These are phyloP conservation scores for Apis laboriosa DNA, from an alignment of 1,140 invertebrate genomes.

Conservation along the genomic window DNA sequence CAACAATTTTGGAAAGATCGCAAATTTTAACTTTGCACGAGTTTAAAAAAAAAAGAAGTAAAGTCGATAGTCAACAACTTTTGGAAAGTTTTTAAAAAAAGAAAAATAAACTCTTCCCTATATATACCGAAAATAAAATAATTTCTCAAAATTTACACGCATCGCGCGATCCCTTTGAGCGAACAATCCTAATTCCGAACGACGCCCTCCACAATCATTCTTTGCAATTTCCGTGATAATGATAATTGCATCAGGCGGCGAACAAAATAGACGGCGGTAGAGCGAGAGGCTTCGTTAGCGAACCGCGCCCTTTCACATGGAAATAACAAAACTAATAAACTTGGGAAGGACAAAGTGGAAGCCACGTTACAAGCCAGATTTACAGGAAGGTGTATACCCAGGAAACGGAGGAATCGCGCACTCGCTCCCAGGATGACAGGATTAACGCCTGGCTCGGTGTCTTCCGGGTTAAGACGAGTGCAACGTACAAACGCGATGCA, in stretches of 20 bases:
- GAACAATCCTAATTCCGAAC: background rate
- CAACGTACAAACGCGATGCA: slow-evolving; percentile 12
- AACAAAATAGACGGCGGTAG: background rate
- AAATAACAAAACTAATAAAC: slow-evolving; percentile 49
- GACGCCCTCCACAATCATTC: slow-evolving; percentile 23
- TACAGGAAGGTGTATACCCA: slow-evolving; percentile 1
- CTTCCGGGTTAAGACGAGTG: background rate
- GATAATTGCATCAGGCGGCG: background rate
- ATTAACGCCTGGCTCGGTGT: slow-evolving; percentile 12
- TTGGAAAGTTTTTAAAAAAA: too few relatives aligned
- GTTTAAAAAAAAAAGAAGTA: too few relatives aligned
- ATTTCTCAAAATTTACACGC: background rate
- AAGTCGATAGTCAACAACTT: too few relatives aligned
- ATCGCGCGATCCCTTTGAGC: background rate
- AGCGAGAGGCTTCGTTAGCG: slow-evolving; percentile 29
- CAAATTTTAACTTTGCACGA: too few relatives aligned
- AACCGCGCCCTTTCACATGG: slow-evolving; percentile 29
- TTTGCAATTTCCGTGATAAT: slow-evolving; percentile 28
- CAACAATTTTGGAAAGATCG: too few relatives aligned
- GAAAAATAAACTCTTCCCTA: too few relatives aligned
- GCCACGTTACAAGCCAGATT: slow-evolving; percentile 21
- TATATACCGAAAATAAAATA: too few relatives aligned
- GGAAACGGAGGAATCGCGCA: slow-evolving; percentile 29
- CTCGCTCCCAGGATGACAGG: slow-evolving; percentile 25
- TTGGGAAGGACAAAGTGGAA: slow-evolving; percentile 25